Conservation (phyloP, 2,888 invertebrate genomes). For the Drosophila monieri region DNA sequence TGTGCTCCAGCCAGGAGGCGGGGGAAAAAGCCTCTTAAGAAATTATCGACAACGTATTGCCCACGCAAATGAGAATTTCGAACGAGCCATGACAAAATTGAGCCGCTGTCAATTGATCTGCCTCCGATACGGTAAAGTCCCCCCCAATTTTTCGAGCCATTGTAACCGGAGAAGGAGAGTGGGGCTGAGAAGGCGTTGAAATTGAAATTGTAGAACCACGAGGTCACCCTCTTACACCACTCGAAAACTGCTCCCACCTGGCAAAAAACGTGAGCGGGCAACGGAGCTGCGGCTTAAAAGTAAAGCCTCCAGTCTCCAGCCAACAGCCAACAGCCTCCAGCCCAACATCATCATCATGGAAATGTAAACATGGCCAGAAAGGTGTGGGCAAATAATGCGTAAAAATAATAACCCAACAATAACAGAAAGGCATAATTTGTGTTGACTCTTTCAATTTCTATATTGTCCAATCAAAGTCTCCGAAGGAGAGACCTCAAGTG, state of each 20-base stretch:
- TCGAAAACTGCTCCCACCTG: slow-evolving; percentile 9
- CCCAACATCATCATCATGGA: slow-evolving; percentile 7
- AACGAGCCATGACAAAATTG: slow-evolving; percentile 74
- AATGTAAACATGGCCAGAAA: slow-evolving; percentile 72
- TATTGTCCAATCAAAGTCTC: slow-evolving; percentile 49
- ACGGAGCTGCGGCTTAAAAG: slow-evolving; percentile 65
- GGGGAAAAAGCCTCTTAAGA: slow-evolving; percentile 67
- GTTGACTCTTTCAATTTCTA: slow-evolving; percentile 67
- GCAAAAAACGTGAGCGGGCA: slow-evolving; percentile 58
- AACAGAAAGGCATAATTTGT: slow-evolving; percentile 67
- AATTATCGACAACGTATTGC: slow-evolving; percentile 68
- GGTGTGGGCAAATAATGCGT: slow-evolving; percentile 78
- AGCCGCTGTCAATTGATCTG: slow-evolving; percentile 68
- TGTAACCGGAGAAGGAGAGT: slow-evolving; percentile 54
- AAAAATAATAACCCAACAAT: slow-evolving; percentile 68
- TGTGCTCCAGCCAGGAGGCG: slow-evolving; percentile 47
- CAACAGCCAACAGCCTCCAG: not conserved
- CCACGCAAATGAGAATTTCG: slow-evolving; percentile 65
- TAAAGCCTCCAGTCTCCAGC: slow-evolving; percentile 12
- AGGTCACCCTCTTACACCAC: slow-evolving; percentile 40
- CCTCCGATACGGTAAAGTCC: slow-evolving; percentile 34
- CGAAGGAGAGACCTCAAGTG: slow-evolving; percentile 29
- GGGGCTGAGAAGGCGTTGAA: slow-evolving; percentile 66
- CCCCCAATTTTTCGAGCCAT: slow-evolving; percentile 17
- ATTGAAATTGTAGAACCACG: slow-evolving; percentile 71